Evolutionary conservation across 2,113 vertebrate species (phyloP).

Genomic region (Callithrix jacchus): DNA sequence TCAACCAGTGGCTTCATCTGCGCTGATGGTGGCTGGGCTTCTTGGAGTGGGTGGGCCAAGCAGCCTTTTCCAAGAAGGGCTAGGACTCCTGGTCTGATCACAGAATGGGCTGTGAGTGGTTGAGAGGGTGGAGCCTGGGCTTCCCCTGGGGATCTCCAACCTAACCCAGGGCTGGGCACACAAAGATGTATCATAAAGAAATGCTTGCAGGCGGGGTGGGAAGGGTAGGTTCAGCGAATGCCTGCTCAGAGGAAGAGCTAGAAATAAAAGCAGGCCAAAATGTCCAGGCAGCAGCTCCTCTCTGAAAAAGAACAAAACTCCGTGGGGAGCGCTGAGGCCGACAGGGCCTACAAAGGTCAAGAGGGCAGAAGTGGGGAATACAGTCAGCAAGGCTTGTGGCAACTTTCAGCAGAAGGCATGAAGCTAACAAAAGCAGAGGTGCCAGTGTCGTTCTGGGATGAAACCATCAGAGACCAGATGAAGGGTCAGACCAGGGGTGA

Average conservation of each 20-base stretch:
- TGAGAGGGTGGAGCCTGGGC: not conserved
- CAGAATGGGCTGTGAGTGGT: rapidly evolving
- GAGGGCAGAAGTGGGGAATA: not conserved
- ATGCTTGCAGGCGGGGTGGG: rapidly evolving
- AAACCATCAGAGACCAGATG: not conserved
- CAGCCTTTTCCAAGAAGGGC: not conserved
- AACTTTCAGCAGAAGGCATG: not conserved
- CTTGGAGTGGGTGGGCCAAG: not conserved
- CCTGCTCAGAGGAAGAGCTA: not conserved
- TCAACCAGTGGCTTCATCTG: not conserved
- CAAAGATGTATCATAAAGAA: not conserved
- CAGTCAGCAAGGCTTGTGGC: rapidly evolving
- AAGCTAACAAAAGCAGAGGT: rapidly evolving
- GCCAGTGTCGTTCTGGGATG: rapidly evolving
- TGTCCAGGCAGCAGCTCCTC: not conserved
- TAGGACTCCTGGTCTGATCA: not conserved
- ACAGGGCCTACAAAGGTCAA: rapidly evolving
- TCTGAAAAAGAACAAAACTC: not conserved
- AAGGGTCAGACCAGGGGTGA: not conserved
- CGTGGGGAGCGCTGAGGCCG: rapidly evolving
- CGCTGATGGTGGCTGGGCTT: not conserved
- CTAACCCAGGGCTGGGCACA: rapidly evolving
- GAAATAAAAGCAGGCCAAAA: not conserved
- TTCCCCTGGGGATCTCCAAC: not conserved
- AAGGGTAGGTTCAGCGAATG: not conserved